Base-by-base conservation (phyloP, 2,888 invertebrate genomes). In the Dorcus hopei region DNA sequence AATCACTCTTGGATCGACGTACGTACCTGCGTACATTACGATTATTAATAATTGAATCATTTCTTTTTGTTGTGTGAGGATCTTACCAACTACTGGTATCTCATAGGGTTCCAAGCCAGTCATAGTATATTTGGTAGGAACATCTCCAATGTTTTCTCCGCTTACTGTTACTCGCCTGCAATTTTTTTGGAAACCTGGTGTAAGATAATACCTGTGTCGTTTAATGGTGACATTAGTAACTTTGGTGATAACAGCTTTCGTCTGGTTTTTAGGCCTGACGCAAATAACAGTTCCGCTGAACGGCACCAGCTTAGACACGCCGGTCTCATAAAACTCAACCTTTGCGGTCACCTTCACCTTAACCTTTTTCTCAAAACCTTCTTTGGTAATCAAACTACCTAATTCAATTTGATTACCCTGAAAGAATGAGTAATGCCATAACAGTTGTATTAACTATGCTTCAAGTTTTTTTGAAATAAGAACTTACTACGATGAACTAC, bases 311-410 rank as follows among this genome's bases (percentile, higher is more conserved):
- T 85, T 84, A 4, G 82, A 82, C 33, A 84, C 84, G 14, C 85
- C 84, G 54, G 84, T 84, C 72, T 87, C 86, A 68, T 85, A 87
- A 83, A 85, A 87, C 72, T 87, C 87, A 5, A 87, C 84, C 80
- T 87, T 87, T 73, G 86, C 86, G 41, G 85, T 81, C 38, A 85
- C 83, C 61, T 79, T 83, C 41, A 87, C 82, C 70, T 82, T 83
- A 6, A 86, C 83, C 69, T 81, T 82, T 78, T 87, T 87, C 68
- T 86, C 85, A 67, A 87, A 72, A 48, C 77, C 76, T 59, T 77
- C 73, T 58, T 74, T 72, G 45, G 72, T 72, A 49, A 77, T 65
- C 64, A 70, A 70, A 67, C 73, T 79, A 69, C 75, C 75, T 60
- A 79, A 74, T 74, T 83, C 82, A 63, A 77, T 74, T 75, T 83